Evolutionary conservation across 2,113 vertebrate genomes (phyloP).

Genomic region (Psammodynastes pulverulentus): DNA sequence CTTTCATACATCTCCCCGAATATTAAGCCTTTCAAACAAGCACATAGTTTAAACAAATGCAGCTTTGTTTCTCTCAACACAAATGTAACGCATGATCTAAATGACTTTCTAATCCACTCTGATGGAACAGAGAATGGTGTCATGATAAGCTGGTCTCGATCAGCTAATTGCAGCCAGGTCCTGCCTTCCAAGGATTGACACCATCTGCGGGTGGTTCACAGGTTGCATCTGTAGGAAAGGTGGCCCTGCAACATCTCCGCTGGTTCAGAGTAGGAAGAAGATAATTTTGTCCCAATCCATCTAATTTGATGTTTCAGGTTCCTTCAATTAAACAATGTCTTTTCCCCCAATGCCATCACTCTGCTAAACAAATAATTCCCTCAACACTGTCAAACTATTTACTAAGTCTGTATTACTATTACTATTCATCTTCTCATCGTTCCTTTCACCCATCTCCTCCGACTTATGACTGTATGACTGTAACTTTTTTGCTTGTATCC

Average conservation of each 20-base stretch:
- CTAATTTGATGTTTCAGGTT: not conserved
- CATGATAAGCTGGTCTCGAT: not conserved
- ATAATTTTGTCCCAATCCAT: not conserved
- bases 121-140: not conserved
- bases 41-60: not conserved
- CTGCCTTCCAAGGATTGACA: not conserved
- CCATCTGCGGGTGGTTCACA: not conserved
- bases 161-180: not conserved
- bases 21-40: not conserved
- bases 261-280: not conserved
- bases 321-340: not conserved
- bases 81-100: not conserved
- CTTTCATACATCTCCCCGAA: not conserved
- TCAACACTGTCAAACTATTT: no score
- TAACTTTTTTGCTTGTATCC: no score
- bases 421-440: no score
- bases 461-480: no score
- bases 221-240: not conserved
- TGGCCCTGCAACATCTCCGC: not conserved
- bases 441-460: no score
- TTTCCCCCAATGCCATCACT: no score
- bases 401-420: no score
- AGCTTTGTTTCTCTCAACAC: not conserved
- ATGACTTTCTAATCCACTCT: not conserved
- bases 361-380: no score